These are phyloP conservation scores for Cheilosia grossa DNA, from an alignment of 2,888 invertebrate genomes.

Conservation along the genomic window DNA sequence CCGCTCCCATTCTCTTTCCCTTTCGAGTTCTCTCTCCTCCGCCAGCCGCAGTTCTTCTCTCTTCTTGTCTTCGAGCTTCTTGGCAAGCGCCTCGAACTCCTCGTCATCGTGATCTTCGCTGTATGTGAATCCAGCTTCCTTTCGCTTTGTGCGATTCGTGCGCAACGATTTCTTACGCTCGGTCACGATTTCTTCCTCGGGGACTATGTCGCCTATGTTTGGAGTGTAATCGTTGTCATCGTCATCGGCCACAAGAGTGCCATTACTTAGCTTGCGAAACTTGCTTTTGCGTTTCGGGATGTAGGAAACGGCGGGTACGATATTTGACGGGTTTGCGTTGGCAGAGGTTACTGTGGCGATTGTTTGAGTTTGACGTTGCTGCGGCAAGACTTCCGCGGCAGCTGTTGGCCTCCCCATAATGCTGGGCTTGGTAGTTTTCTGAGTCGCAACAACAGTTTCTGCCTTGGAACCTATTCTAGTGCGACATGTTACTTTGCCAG, in stretches of 20 bases:
- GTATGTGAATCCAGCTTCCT: constrained; percentile 77
- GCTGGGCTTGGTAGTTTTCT: not conserved
- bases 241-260: constrained; percentile 35
- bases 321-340: not conserved
- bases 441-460: not conserved
- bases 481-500: constrained; percentile 74
- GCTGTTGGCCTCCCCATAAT: not conserved
- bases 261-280: constrained; percentile 57
- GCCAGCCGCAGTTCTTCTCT: constrained; percentile 50
- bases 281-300: constrained; percentile 39
- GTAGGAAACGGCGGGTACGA: not conserved
- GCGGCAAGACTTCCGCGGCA: constrained; percentile 12
- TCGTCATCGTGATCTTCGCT: constrained; percentile 77
- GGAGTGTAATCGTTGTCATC: constrained; percentile 68
- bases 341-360: constrained; percentile 1
- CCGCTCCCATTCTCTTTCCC: constrained; percentile 34
- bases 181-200: constrained; percentile 54
- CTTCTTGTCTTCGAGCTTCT: constrained; percentile 65
- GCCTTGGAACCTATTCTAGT: constrained; percentile 54
- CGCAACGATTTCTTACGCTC: constrained; percentile 77
- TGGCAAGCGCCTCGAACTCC: constrained; percentile 72
- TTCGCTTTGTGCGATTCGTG: constrained; percentile 76
- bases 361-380: constrained; percentile 26
- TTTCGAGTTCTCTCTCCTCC: constrained; percentile 58
- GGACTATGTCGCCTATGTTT: constrained; percentile 44